Evolutionary conservation across 1,140 invertebrate species (phyloP), one percentile per base, ranked within the genome.

Genomic region (Potamilus streckersoni): DNA sequence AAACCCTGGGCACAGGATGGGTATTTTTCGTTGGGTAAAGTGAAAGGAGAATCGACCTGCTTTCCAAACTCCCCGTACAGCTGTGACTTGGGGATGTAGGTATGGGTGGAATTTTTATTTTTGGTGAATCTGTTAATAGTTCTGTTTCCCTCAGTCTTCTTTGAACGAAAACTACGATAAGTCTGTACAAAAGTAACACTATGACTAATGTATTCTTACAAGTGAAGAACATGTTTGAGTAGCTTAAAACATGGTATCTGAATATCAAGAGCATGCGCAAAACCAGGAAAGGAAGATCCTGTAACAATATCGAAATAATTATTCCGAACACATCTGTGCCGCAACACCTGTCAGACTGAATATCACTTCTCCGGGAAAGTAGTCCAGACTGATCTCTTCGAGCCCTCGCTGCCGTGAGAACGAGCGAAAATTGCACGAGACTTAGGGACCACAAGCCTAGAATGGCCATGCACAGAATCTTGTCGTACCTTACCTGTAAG

Each of bases 201-300:
- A 96, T 96, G 5, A 97, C 95, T 80, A 96, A 89, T 2, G 94
- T 95, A 82, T 96, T 96, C 85, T 96, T 95, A 86, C 95, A 96
- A 78, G 95, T 96, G 89, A 97, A 97, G 88, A 97, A 97, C 61
- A 97, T 89, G 82, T 96, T 97, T 93, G 96, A 96, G 84, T 97
- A 96, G 82, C 94, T 96, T 67, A 96, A 94, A 27, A 97, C 96
- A 74, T 93, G 92, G 85, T 95, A 96, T 81, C 96, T 93, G 1
- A 94, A 92, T 38, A 97, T 97, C 23, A 96, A 93, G 20, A 96
- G 91, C 12, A 96, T 69, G 14, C 86, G 73, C 0, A 88, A 75
- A 17, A 84, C 78, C 17, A 88, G 74, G 69, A 88, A 88, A 13
- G 86, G 85, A n/a, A 80, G 79, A 74, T 88, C 86, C 73, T 88